Conservation (phyloP, 2,797 vertebrate species). For the Selene dorsalis region DNA sequence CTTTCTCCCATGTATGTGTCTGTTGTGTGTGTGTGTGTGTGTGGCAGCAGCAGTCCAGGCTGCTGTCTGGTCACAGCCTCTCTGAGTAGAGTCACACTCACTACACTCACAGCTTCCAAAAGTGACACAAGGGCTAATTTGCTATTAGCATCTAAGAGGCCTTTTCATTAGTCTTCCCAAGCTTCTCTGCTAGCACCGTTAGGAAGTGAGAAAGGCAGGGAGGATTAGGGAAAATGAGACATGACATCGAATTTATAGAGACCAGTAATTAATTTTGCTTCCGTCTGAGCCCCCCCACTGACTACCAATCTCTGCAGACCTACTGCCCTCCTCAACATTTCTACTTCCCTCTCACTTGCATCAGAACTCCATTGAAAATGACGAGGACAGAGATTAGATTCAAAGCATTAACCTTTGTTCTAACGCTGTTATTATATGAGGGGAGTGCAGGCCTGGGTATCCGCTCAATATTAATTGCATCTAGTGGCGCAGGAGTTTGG, state of each 20-base stretch:
- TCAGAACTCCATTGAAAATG: slow-evolving; percentile 84
- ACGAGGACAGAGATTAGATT: slow-evolving; percentile 89
- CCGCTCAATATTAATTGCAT: slow-evolving; percentile 91
- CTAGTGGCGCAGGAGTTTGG: slow-evolving; percentile 75
- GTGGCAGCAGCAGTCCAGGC: neutral
- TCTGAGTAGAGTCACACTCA: slow-evolving; percentile 44
- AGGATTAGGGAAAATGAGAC: slow-evolving; percentile 91
- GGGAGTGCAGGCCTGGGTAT: slow-evolving; percentile 73
- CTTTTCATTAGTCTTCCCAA: slow-evolving; percentile 82
- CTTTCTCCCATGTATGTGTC: slow-evolving; percentile 10
- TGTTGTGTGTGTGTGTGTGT: neutral
- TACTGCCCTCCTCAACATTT: slow-evolving; percentile 30
- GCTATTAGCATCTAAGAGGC: slow-evolving; percentile 85
- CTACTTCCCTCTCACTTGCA: slow-evolving; percentile 54
- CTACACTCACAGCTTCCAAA: slow-evolving; percentile 69
- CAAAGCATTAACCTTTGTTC: slow-evolving; percentile 94
- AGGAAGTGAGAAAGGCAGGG: slow-evolving; percentile 70
- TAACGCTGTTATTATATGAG: slow-evolving; percentile 89
- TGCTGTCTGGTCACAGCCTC: slow-evolving; percentile 50
- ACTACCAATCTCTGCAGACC: slow-evolving; percentile 73
- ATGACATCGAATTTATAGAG: slow-evolving; percentile 91
- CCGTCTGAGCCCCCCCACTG: slow-evolving; percentile 76
- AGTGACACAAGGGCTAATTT: slow-evolving; percentile 81
- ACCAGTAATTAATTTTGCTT: slow-evolving; percentile 94
- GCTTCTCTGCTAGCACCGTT: slow-evolving; percentile 68